phyloP scores from a whole-genome alignment of 1,140 invertebrate species.

The Drosophila ficusphila region DNA sequence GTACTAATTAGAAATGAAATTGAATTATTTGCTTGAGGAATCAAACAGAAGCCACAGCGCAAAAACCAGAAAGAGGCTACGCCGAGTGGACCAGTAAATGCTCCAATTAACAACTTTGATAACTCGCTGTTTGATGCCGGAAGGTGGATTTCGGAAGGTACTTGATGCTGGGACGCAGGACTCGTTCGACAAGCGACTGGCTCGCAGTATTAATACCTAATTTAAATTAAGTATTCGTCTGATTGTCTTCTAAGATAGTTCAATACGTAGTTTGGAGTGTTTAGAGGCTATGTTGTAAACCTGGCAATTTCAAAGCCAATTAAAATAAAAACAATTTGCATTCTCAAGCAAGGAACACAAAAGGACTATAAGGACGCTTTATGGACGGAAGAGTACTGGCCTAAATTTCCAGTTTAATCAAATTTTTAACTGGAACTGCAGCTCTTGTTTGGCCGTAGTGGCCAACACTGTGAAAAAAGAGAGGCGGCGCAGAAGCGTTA shows the following conservation, averaged over 20 bases:
- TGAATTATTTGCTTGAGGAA: slow-evolving; percentile 81
- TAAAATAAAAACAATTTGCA: no score
- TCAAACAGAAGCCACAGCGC: slow-evolving; percentile 56
- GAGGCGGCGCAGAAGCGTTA: neutral
- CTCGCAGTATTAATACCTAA: no score
- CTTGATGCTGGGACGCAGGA: neutral
- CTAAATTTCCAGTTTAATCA: no score
- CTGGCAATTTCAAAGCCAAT: neutral
- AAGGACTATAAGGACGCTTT: no score
- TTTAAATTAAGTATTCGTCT: no score
- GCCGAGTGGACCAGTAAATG: slow-evolving; percentile 30
- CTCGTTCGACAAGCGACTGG: no score
- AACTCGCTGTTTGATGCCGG: neutral
- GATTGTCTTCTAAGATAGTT: no score
- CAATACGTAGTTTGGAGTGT: neutral
- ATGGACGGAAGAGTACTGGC: no score
- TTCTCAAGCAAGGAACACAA: no score
- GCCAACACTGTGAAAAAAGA: slow-evolving; percentile 3
- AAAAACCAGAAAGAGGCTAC: slow-evolving; percentile 4
- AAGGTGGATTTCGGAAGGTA: slow-evolving; percentile 5
- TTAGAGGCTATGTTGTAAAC: neutral
- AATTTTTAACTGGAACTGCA: neutral
- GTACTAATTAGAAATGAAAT: slow-evolving; percentile 81
- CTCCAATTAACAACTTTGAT: slow-evolving; percentile 37
- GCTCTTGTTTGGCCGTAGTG: neutral